Evolutionary conservation across 2,113 vertebrate genomes (phyloP).

Genomic region (Grus americana): DNA sequence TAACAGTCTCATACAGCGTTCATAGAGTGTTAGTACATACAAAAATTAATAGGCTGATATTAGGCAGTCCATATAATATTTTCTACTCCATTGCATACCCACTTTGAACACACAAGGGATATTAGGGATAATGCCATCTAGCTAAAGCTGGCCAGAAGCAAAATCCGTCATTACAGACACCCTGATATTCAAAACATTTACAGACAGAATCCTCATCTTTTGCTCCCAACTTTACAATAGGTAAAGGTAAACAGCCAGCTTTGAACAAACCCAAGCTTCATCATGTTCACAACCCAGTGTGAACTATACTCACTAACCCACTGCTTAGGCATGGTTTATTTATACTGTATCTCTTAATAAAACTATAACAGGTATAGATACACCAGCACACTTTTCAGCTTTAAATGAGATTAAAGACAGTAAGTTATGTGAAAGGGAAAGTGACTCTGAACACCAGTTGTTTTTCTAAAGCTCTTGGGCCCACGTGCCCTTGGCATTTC

Average conservation of each 20-base stretch:
- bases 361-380: neutral
- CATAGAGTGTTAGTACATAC: neutral
- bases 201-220: fast-evolving
- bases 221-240: neutral
- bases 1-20: neutral
- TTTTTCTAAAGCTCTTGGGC: neutral
- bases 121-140: neutral
- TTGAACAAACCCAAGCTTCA: neutral
- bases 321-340: neutral
- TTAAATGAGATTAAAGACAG: neutral
- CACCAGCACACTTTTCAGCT: neutral
- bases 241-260: neutral
- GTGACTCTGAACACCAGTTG: neutral
- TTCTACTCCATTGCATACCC: neutral
- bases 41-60: neutral
- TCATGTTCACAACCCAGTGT: neutral
- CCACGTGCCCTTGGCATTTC: neutral
- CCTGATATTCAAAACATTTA: neutral
- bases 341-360: neutral
- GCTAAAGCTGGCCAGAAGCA: neutral
- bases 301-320: neutral
- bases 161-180: neutral
- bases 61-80: neutral
- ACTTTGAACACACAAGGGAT: neutral
- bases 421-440: neutral